Evolutionary conservation across 1,140 invertebrate genomes (phyloP), one percentile per base, ranked within the genome.

Genomic region (Meloidogyne chitwoodi): DNA sequence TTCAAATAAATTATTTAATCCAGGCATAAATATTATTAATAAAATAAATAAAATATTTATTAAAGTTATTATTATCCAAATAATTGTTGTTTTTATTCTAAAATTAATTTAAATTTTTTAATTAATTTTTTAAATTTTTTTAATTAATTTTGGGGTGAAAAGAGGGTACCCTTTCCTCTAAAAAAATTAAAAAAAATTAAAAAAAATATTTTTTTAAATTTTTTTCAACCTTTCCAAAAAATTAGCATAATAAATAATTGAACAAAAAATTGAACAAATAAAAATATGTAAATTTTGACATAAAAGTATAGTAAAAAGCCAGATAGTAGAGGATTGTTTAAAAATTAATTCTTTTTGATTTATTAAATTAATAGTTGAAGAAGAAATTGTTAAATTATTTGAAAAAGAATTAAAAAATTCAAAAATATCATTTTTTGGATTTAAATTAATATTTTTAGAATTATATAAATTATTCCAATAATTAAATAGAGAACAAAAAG

Each of bases 221-320:
- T 31, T 31, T 31, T n/a, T 1, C 6, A 6, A 56, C 48, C 48
- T 56, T 56, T 56, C 10, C n/a, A 56, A 1, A 56, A 16, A 5
- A 22, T n/a, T 56, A 4, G 5, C 4, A 56, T 1, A 56, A 56
- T 19, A 16, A 14, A 16, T 16, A 48, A 19, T 48, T 19, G 44
- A 5, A 72, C 64, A 73, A 8, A 26, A 12, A 12, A 70, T 64
- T 38, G 8, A 38, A 63, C 78, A 79, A 31, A 68, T 44, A 22
- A 41, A 67, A 12, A 75, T 27, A 67, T 79, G 74, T 22, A 77
- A 62, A 14, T 31, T 56, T 63, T 81, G 80, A 14, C 66, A 64
- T 6, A 78, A n/a, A 1, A 83, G 77, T 48, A 81, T 22, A n/a
- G 76, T 80, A 14, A 81, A 74, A 19, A 79, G 80, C 80, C 80